Evolutionary conservation across 1,140 invertebrate genomes (phyloP).

Genomic region (Dreissena polymorpha): DNA sequence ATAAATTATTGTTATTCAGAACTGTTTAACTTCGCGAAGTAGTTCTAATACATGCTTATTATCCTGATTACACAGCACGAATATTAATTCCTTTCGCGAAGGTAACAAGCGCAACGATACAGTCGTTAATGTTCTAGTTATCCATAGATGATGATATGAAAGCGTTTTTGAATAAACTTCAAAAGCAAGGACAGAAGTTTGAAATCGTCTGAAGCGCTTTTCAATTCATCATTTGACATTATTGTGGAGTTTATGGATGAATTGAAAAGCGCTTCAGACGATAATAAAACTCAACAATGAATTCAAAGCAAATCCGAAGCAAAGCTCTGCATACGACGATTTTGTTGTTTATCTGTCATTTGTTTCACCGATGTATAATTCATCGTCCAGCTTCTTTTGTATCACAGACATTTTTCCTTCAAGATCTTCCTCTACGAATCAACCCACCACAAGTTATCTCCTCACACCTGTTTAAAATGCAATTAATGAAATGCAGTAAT

Average conservation of each 20-base stretch:
- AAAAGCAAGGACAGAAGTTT: conserved; percentile 88
- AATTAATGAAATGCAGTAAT: not conserved
- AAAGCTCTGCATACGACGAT: conserved; percentile 91
- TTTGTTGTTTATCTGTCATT: conserved; percentile 89
- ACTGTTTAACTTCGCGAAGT: conserved; percentile 87
- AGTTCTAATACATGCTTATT: conserved; percentile 80
- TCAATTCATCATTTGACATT: conserved; percentile 87
- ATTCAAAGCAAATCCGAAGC: conserved; percentile 95
- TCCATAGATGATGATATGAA: conserved; percentile 92
- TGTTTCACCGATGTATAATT: conserved; percentile 90
- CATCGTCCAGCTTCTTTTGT: conserved; percentile 84
- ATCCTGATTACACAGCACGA: conserved; percentile 76
- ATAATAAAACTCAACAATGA: conserved; percentile 93
- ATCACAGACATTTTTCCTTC: conserved; percentile 92
- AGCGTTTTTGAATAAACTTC: conserved; percentile 91
- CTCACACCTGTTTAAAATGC: conserved; percentile 90
- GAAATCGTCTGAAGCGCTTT: conserved; percentile 85
- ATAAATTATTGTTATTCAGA: conserved; percentile 86
- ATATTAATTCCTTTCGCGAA: conserved; percentile 83
- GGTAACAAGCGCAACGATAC: conserved; percentile 94
- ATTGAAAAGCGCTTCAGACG: too few relatives aligned
- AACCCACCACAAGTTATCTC: conserved; percentile 93
- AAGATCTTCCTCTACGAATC: conserved; percentile 94
- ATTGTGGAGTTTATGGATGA: too few relatives aligned
- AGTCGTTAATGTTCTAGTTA: conserved; percentile 83